Percentiles rank a stretch among this genome's conserved stretches.
Evolutionary conservation across 2,113 vertebrate species (phyloP).

Genomic region (Salvator merianae): DNA sequence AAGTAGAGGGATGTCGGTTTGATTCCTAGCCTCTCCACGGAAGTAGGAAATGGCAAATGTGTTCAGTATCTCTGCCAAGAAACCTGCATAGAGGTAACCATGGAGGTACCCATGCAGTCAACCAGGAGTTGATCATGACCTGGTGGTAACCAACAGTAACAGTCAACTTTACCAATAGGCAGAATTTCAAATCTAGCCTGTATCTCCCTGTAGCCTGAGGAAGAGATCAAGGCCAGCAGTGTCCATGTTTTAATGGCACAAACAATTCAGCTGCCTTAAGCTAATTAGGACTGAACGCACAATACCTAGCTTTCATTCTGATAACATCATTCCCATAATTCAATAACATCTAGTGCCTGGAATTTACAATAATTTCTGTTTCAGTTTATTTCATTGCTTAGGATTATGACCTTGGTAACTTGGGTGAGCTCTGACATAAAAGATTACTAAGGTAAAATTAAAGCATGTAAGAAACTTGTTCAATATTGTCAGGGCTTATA

Average conservation of each 20-base stretch:
- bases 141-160: too few relatives aligned
- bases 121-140: too few relatives aligned
- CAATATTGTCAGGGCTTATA: slow-evolving; percentile 61
- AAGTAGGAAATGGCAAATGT: too few relatives aligned
- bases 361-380: slow-evolving; percentile 40
- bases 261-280: neutral
- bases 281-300: neutral
- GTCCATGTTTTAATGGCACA: neutral
- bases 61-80: too few relatives aligned
- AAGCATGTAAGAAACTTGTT: slow-evolving; percentile 67
- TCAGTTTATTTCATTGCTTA: slow-evolving; percentile 49
- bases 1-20: too few relatives aligned
- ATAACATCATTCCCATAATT: slow-evolving; percentile 28
- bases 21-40: too few relatives aligned
- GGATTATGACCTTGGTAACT: slow-evolving; percentile 54
- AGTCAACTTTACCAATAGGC: too few relatives aligned
- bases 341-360: slow-evolving; percentile 20
- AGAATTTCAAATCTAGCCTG: too few relatives aligned
- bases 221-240: neutral
- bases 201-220: too few relatives aligned
- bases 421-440: slow-evolving; percentile 49
- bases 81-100: too few relatives aligned
- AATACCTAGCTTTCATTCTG: neutral
- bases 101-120: too few relatives aligned
- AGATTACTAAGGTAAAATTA: slow-evolving; percentile 68